Evolutionary conservation across 2,888 invertebrate species (phyloP), one percentile per base, ranked within the genome.

Genomic region (Andrena hattorfiana): DNA sequence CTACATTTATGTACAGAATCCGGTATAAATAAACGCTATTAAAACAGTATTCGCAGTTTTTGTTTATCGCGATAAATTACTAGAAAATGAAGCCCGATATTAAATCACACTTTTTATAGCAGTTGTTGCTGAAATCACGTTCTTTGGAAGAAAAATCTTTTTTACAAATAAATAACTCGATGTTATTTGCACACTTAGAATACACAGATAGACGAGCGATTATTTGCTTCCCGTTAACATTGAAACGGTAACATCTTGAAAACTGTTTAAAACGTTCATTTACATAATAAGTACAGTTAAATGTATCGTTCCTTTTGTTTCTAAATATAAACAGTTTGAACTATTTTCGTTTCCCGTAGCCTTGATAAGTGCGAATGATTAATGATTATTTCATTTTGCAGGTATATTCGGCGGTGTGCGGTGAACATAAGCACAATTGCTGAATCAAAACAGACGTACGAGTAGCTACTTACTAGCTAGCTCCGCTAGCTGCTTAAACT

Each of bases 21-120:
- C 42, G 35, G 60, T 74, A 71, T 84, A 84, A 82, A 59, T 82
- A 82, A 74, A 74, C 62, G 32, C 67, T 51, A 56, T 72, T 72
- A 59, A 67, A 79, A 71, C 63, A 30, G 71, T 56, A 75, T 10
- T 60, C 28, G 23, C 60, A 20, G 60, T 0, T 23, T 62, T 16
- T 72, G 28, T 49, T 54, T 63, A 56, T n/a, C 42, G 35, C 23
- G 1, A 10, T 35, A 6, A 16, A 35, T 23, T 13, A 67, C 20
- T 5, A 20, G 51, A 63, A 42, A 67, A 42, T 42, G 42, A 42
- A 42, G 42, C 42, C 42, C 3, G 13, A 42, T 13, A 13, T 42
- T 3, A 42, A 42, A 13, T 42, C 42, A 4, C 1, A 1, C 35
- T 16, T 13, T 42, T 42, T 4, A 13, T 4, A 42, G 13, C 13